Base-by-base conservation (phyloP, 2,888 invertebrate genomes). In the Rhagonycha fulva region DNA sequence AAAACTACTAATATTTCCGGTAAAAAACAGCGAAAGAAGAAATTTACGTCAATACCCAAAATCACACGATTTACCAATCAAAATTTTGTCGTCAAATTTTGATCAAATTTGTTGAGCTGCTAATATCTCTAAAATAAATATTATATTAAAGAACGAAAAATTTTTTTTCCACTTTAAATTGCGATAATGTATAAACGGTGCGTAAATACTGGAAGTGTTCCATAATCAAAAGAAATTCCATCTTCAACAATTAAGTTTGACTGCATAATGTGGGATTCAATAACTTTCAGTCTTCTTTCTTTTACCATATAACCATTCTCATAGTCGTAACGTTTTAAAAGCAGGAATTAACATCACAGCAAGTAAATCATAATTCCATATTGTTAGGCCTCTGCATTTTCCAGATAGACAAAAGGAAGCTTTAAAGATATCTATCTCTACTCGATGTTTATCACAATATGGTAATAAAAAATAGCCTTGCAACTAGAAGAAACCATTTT, bases 361-460 rank as follows among this genome's bases (percentile, higher is more conserved):
- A 70, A 66, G 63, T 74, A 74, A 74, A 63, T 74, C 63, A 69
- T 74, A 74, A 74, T 62, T 74, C 72, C 73, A 74, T 69, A 62
- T 60, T 23, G 62, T 10, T 28, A 68, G n/a, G 67, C 70, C n/a
- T 72, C 32, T 30, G 32, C 72, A 70, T 72, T 68, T 63, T 73
- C 32, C 32, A 30, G 73, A 72, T 67, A 67, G 70, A 72, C 30
- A 63, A 62, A 63, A 70, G 60, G 11, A 60, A 47, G 47, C 67
- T 63, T 74, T 11, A 24, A 47, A 66, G 28, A 76, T 73, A 76
- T 71, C 76, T 76, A 76, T 73, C 68, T 62, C 76, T 76, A 76
- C 76, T 76, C 72, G 76, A 68, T 73, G 76, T 70, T 76, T 73
- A 76, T 76, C 76, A 76, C 76, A 76, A 70, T 70, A 32, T 23